Base-by-base conservation (phyloP, 2,113 vertebrate species). In the Hippocampus abdominalis region DNA sequence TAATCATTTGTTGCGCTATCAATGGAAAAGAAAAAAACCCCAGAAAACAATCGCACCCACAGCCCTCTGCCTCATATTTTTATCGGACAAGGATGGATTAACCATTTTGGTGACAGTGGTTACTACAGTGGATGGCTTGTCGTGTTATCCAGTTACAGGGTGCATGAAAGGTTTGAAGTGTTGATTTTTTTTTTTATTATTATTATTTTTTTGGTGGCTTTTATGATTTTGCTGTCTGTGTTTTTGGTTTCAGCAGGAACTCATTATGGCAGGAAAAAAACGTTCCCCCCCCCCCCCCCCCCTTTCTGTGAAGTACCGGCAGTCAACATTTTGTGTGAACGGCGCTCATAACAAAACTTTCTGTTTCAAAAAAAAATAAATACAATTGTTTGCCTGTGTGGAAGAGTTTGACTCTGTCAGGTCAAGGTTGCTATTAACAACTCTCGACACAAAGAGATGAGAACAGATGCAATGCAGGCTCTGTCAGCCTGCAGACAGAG, bases 1-100 rank as follows among this genome's bases (percentile, higher is more conserved):
- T 78, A 80, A 83, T 71, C 72, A 75, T 70, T 67, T 20, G 64
- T 78, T 44, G 53, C 40, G 67, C 44, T 15, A 46, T 72, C 70
- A 66, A 74, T 74, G 62, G 77, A 77, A 69, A 64, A 4, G 15
- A 36, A 36, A 6, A 36, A 36, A 36, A 32, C n/a, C n/a, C n/a
- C n/a, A 6, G 6, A 36, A 6, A 36, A 36, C 32, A 36, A 36
- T 36, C 32, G 32, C 5, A 42, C 40, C 40, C 40, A 10, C 10
- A 42, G 40, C 40, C 40, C 10, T 42, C 42, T 13, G 42, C 42
- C 12, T 44, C 42, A 44, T 2, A 44, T 44, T 44, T 32, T 32
- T 32, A 32, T 32, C 29, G 29, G 29, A 32, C 29, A 5, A 32
- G 29, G 29, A 32, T 32, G 29, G 29, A 32, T 32, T 32, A 32